Percentiles rank a stretch among this genome's conserved stretches.
These are phyloP conservation scores for Eira barbara DNA, from an alignment of 2,113 vertebrate species.

Conservation along the genomic window DNA sequence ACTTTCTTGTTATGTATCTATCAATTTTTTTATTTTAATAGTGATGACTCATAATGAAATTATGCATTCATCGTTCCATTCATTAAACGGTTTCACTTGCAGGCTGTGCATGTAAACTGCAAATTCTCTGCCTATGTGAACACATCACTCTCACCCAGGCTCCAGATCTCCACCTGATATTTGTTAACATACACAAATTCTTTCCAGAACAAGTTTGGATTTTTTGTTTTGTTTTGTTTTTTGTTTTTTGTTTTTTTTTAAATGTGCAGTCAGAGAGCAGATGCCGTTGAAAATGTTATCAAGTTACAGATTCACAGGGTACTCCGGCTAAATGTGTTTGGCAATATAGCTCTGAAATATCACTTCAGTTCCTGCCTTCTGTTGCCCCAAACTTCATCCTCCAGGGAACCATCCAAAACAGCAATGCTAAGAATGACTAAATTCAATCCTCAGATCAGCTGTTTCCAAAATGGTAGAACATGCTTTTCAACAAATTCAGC, in stretches of 20 bases:
- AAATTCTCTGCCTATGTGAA: slow-evolving; percentile 51
- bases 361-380: slow-evolving; percentile 47
- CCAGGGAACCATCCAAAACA: slow-evolving; percentile 28
- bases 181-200: slow-evolving; percentile 50
- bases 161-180: slow-evolving; percentile 15
- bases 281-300: slow-evolving; percentile 37
- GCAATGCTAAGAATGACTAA: background rate
- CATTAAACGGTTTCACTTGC: slow-evolving; percentile 71
- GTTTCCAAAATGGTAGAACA: slow-evolving; percentile 5
- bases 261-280: slow-evolving; percentile 29
- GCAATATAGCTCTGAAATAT: slow-evolving; percentile 26
- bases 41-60: slow-evolving; percentile 81
- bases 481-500: background rate
- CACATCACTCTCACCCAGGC: background rate
- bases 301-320: background rate
- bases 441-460: slow-evolving; percentile 18
- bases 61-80: slow-evolving; percentile 70
- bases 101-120: slow-evolving; percentile 48
- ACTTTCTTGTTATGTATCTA: slow-evolving; percentile 75
- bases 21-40: slow-evolving; percentile 78
- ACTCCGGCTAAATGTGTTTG: slow-evolving; percentile 18
- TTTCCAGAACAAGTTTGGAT: slow-evolving; percentile 39
- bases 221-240: background rate
- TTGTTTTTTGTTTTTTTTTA: background rate
- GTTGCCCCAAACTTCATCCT: slow-evolving; percentile 51